Conservation (phyloP, 2,113 vertebrate species). For the Carettochelys insculpta region DNA sequence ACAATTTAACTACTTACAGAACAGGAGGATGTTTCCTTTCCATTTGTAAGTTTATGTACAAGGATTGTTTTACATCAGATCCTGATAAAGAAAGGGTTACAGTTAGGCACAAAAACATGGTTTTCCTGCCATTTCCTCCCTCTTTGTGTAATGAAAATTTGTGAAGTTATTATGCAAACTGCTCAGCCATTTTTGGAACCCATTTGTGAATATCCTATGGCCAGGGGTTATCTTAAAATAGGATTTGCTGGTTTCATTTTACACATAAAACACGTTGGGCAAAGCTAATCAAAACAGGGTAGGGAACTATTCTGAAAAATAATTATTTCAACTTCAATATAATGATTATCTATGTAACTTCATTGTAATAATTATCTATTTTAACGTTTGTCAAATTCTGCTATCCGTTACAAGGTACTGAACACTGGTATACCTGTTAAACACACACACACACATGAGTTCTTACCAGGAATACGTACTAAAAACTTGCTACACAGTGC, state of each 20-base stretch:
- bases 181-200: fast-evolving
- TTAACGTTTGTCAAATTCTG: neutral
- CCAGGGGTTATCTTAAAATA: neutral
- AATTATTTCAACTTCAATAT: neutral
- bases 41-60: fast-evolving
- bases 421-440: neutral
- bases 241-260: neutral
- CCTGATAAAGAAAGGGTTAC: fast-evolving
- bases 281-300: neutral
- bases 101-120: fast-evolving
- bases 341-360: too few species aligned
- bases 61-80: neutral
- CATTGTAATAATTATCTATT: too few species aligned
- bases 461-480: neutral
- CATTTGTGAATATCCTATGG: neutral
- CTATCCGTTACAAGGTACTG: neutral
- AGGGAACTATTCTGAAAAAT: neutral
- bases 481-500: neutral
- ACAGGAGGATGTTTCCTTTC: neutral
- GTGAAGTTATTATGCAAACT: neutral
- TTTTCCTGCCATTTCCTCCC: fast-evolving
- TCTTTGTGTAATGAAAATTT: fast-evolving
- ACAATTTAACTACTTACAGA: neutral
- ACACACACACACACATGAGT: neutral
- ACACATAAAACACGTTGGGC: neutral